Conservation (phyloP, 1,140 invertebrate genomes). For the Cydia fagiglandana region DNA sequence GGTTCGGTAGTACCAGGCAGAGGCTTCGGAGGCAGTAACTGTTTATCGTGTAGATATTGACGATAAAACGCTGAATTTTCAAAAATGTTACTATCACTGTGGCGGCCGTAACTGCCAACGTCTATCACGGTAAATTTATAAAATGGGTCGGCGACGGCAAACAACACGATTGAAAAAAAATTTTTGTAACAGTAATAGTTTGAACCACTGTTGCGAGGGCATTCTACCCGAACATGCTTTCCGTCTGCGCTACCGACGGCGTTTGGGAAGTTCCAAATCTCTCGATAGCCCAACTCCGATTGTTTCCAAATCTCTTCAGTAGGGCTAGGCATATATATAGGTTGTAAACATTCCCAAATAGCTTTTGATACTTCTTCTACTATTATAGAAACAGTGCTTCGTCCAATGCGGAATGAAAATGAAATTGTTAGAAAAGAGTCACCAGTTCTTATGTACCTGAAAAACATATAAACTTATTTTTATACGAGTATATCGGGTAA, state of each 20-base stretch:
- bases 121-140: conserved; percentile 35
- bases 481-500: too few species aligned
- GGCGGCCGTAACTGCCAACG: conserved; percentile 32
- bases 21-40: conserved; percentile 24
- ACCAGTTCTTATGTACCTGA: too few species aligned
- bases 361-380: conserved; percentile 15
- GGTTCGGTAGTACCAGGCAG: conserved; percentile 27
- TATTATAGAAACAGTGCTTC: too few species aligned
- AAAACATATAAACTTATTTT: too few species aligned
- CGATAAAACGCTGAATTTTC: conserved; percentile 14
- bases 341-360: conserved; percentile 14
- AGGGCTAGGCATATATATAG: conserved; percentile 28
- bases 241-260: not conserved
- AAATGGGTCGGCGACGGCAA: conserved; percentile 33
- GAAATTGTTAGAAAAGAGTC: too few species aligned
- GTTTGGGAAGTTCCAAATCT: conserved; percentile 32
- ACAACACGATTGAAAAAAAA: conserved; percentile 25
- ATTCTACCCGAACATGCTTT: conserved; percentile 22
- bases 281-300: conserved; percentile 16
- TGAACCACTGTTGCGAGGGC: conserved; percentile 17
- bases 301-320: conserved; percentile 4
- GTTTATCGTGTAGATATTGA: not conserved
- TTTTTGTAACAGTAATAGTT: conserved; percentile 32
- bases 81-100: conserved; percentile 30
- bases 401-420: too few species aligned